These are phyloP conservation scores for Pangasianodon gigas DNA, from an alignment of 2,113 vertebrate genomes.

Conservation along the genomic window DNA sequence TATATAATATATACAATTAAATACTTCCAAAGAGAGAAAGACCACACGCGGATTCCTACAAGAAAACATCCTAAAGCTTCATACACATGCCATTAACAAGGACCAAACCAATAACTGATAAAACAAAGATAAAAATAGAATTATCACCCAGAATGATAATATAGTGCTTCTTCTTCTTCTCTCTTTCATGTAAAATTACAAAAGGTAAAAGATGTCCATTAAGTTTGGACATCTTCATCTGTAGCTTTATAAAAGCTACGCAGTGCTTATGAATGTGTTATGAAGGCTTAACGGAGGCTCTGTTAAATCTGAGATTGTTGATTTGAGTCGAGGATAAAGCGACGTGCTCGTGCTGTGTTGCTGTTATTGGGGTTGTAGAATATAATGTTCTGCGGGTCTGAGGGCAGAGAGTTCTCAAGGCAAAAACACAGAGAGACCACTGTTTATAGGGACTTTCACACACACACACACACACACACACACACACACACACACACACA, in stretches of 20 bases:
- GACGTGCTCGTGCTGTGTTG: slow-evolving; percentile 1
- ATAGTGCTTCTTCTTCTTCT: background rate
- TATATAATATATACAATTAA: too few species aligned
- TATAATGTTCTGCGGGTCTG: slow-evolving; percentile 46
- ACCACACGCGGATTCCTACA: background rate
- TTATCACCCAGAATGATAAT: background rate
- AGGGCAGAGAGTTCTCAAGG: slow-evolving; percentile 43
- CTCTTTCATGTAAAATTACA: background rate
- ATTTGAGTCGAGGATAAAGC: background rate
- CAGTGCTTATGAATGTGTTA: background rate
- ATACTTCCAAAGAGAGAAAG: background rate
- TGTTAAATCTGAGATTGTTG: background rate
- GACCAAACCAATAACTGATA: background rate
- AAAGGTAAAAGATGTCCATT: too few species aligned
- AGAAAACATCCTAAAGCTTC: background rate
- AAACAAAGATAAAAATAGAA: too few species aligned
- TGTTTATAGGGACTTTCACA: slow-evolving; percentile 44
- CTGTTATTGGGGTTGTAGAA: slow-evolving; percentile 17
- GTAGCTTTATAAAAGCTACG: background rate
- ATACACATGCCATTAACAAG: background rate
- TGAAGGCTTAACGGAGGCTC: background rate
- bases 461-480: slow-evolving; percentile 18
- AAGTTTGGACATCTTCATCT: background rate
- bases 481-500: slow-evolving; percentile 38
- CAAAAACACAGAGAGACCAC: slow-evolving; percentile 53